Conservation (phyloP, 2,113 vertebrate species). For the Dipodomys ordii region DNA sequence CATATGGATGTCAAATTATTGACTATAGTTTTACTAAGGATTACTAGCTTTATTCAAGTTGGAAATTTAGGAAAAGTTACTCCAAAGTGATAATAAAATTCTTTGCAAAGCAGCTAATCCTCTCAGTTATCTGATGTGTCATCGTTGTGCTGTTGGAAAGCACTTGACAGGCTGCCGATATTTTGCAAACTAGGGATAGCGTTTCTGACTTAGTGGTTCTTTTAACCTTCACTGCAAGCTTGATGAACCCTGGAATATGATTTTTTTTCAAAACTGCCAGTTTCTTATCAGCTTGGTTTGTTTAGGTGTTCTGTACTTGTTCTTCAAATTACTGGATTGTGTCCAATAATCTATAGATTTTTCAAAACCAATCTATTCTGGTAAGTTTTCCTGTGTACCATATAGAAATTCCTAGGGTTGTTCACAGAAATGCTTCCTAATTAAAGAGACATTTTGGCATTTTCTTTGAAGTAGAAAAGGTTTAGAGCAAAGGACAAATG, state of each 20-base stretch:
- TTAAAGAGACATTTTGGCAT: constrained; percentile 75
- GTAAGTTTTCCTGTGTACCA: background rate
- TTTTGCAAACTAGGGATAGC: constrained; percentile 12
- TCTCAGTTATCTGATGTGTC: background rate
- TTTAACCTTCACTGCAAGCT: constrained; percentile 2
- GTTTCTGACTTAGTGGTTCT: constrained; percentile 43
- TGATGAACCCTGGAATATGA: background rate
- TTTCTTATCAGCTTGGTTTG: background rate
- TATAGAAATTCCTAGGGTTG: background rate
- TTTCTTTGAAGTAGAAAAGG: constrained; percentile 61
- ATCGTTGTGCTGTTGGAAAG: background rate
- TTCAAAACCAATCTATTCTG: background rate
- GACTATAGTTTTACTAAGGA: constrained; percentile 36
- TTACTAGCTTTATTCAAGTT: constrained; percentile 34
- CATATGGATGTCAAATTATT: constrained; percentile 32
- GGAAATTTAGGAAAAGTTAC: constrained; percentile 42
- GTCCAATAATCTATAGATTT: constrained; percentile 25
- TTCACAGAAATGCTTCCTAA: constrained; percentile 67
- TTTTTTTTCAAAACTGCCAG: constrained; percentile 39
- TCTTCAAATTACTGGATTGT: background rate
- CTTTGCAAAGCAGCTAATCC: constrained; percentile 17
- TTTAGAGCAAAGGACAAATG: constrained; percentile 47
- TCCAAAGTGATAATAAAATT: constrained; percentile 32
- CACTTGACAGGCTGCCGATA: background rate
- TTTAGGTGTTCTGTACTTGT: background rate